Conservation (phyloP, 2,113 vertebrate genomes). For the Pteruthius melanotis region DNA sequence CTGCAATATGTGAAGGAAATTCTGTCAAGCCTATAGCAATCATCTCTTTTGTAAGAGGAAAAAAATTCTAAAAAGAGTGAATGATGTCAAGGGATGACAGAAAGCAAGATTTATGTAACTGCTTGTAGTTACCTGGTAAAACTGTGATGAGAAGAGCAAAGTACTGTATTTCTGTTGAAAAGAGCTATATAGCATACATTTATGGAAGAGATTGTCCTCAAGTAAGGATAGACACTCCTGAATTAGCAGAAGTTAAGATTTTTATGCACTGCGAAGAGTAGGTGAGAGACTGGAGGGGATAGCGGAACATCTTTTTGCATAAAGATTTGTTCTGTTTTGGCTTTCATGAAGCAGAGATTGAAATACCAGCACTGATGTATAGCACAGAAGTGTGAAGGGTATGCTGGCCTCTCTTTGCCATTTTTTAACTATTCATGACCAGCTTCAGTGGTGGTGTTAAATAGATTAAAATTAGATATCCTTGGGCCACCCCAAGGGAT, state of each 20-base stretch:
- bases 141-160: not conserved
- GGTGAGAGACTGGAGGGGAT: conserved; percentile 44
- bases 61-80: not conserved
- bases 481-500: not conserved
- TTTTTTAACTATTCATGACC: not conserved
- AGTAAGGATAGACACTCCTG: not conserved
- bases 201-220: not conserved
- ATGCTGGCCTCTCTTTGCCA: not conserved
- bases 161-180: not conserved
- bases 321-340: not conserved
- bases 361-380: not conserved
- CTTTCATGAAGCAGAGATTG: not conserved
- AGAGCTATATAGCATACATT: not conserved
- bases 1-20: not conserved
- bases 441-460: not conserved
- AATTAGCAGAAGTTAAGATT: conserved; percentile 27
- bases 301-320: not conserved
- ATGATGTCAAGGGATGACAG: not conserved
- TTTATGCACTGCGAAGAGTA: conserved; percentile 22
- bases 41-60: not conserved
- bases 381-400: not conserved
- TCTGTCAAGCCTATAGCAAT: not conserved
- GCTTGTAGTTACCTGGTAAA: not conserved
- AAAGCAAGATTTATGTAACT: not conserved
- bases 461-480: not conserved